Base-by-base conservation (phyloP, 1,140 invertebrate genomes). In the Drosophila arizonae region DNA sequence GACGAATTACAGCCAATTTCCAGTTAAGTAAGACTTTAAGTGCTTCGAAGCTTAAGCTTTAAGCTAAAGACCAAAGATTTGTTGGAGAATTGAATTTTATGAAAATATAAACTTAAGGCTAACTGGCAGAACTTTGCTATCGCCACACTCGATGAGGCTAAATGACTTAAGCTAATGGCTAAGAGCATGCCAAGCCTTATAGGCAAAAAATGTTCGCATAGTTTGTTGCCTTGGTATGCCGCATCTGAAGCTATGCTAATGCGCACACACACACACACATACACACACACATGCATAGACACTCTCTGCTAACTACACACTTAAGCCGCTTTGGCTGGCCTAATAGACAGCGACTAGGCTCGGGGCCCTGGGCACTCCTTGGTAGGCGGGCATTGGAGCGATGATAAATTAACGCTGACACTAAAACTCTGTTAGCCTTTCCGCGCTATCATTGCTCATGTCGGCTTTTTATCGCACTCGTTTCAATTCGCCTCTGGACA, bases 321-420 rank as follows among this genome's bases (percentile, higher is more conserved):
- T 74, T 74, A 74, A 74, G 72, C 67, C 60, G 72, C 72, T 74
- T 74, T 64, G 60, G 54, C 60, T 58, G 39, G 72, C 45, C 71
- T 69, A 73, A 73, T 73, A 73, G 57, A 52, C 36, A 17, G 6
- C 6, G 39, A 13, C 17, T n/a, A 21, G 43, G 10, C 17, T 24
- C n/a, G 3, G 3, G 8, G 30, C 36, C 17, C 24, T 41, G 13
- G 69, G 17, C 62, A 41, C 46, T 65, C 61, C 50, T 52, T 52
- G 39, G 10, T 6, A 13, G n/a, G 51, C 51, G 30, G 30, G 43
- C 41, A 13, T 17, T 13, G 8, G 17, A 21, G 11, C 30, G 39
- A 41, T 84, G 80, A 81, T 84, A 81, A 89, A 89, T 90, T 81
- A 81, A 72, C 74, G 67, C 85, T 76, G 86, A 89, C 86, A 86